Evolutionary conservation across 2,797 vertebrate species (phyloP).

Genomic region (Dicrostonyx torquatus): DNA sequence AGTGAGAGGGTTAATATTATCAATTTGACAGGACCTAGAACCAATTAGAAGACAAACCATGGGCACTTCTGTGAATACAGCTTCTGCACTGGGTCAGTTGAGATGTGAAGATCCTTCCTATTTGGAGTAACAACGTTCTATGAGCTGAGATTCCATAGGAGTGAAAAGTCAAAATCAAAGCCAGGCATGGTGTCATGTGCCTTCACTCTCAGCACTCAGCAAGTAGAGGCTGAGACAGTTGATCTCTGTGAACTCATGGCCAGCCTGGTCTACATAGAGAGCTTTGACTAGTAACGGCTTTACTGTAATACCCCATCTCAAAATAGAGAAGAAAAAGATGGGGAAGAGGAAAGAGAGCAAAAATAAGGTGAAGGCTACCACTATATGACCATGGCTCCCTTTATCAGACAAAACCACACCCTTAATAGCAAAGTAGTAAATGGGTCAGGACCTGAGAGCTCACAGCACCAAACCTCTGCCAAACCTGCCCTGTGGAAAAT

Average conservation of each 20-base stretch:
- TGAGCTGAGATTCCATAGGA: too few species aligned
- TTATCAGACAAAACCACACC: not conserved
- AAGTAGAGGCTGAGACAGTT: not conserved
- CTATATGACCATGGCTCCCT: not conserved
- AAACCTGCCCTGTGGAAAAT: too few species aligned
- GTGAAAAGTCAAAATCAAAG: not conserved
- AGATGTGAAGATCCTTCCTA: not conserved
- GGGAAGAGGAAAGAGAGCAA: too few species aligned
- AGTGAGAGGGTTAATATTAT: not conserved
- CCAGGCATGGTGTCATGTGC: not conserved
- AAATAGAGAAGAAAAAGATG: not conserved
- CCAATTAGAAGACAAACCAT: not conserved
- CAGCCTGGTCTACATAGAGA: not conserved
- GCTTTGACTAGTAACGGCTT: not conserved
- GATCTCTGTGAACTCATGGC: not conserved
- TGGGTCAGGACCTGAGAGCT: not conserved
- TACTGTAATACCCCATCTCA: not conserved
- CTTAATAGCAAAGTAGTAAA: conserved; percentile 2
- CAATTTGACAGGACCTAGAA: not conserved
- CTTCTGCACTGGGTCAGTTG: not conserved
- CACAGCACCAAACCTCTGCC: not conserved
- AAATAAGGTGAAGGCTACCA: not conserved
- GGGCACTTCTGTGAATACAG: not conserved
- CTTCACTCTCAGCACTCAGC: not conserved
- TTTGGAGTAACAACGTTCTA: not conserved